These are phyloP conservation scores for Scopus umbretta DNA, from an alignment of 2,113 vertebrate species.

Conservation along the genomic window DNA sequence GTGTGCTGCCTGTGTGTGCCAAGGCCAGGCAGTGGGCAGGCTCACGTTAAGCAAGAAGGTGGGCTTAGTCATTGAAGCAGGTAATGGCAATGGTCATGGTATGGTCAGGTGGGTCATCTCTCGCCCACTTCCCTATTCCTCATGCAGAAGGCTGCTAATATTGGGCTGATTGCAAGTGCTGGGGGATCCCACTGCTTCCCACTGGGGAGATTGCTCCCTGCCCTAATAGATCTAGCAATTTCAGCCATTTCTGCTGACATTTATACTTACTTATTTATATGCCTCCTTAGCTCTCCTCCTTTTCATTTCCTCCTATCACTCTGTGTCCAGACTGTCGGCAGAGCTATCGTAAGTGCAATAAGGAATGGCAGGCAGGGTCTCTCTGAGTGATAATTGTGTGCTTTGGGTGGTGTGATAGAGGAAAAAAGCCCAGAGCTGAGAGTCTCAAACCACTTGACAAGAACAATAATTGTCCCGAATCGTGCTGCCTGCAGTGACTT, in stretches of 20 bases:
- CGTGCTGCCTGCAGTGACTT: slow-evolving; percentile 1
- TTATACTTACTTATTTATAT: slow-evolving; percentile 4
- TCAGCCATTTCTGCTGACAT: not conserved
- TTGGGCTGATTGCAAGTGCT: not conserved
- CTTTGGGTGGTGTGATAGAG: slow-evolving; percentile 48
- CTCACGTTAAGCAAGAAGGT: not conserved
- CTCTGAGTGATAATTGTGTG: slow-evolving; percentile 43
- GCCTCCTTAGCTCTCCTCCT: not conserved
- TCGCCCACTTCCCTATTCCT: not conserved
- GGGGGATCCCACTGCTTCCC: not conserved
- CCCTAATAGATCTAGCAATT: not conserved
- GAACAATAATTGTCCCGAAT: slow-evolving; percentile 22
- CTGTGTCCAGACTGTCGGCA: not conserved
- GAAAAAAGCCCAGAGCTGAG: slow-evolving; percentile 33
- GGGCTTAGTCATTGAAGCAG: not conserved
- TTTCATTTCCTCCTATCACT: slow-evolving; percentile 8
- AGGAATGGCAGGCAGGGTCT: slow-evolving; percentile 31
- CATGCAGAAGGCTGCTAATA: not conserved
- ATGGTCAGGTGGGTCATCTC: not conserved
- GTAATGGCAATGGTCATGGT: not conserved
- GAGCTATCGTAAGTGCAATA: not conserved
- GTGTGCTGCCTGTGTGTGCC: not conserved
- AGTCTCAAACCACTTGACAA: slow-evolving; percentile 43
- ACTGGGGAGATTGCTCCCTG: not conserved
- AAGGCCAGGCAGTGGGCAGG: not conserved